Evolutionary conservation across 2,797 vertebrate species (phyloP).

Genomic region (Crypturellus tataupa): DNA sequence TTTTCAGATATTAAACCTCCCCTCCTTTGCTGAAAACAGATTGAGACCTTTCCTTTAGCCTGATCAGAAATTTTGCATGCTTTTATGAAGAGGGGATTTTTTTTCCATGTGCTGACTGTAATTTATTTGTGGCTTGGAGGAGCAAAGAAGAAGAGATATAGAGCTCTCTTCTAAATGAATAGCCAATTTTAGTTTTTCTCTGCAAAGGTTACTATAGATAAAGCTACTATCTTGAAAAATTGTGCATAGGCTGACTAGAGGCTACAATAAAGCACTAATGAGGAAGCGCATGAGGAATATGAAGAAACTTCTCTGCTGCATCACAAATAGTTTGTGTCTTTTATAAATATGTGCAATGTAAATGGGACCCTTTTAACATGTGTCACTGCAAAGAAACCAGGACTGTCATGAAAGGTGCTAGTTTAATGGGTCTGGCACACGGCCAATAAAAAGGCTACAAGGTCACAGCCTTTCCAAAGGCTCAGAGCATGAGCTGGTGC

Average conservation of each 20-base stretch:
- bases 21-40: neutral
- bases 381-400: neutral
- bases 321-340: neutral
- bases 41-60: neutral
- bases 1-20: neutral
- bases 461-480: accelerated
- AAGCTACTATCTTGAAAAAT: neutral
- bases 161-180: neutral
- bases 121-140: neutral
- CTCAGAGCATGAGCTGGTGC: neutral
- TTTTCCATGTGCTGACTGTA: neutral
- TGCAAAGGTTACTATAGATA: neutral
- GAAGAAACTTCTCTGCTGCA: neutral
- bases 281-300: neutral
- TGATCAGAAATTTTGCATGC: neutral
- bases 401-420: neutral
- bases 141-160: neutral
- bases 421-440: neutral
- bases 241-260: neutral
- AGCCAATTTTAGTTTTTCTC: neutral
- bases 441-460: neutral
- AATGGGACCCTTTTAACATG: neutral
- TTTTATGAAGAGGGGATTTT: neutral
- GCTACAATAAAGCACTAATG: accelerated
- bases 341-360: neutral